Evolutionary conservation across 2,888 invertebrate genomes (phyloP).

Genomic region (Eupithecia inturbata): DNA sequence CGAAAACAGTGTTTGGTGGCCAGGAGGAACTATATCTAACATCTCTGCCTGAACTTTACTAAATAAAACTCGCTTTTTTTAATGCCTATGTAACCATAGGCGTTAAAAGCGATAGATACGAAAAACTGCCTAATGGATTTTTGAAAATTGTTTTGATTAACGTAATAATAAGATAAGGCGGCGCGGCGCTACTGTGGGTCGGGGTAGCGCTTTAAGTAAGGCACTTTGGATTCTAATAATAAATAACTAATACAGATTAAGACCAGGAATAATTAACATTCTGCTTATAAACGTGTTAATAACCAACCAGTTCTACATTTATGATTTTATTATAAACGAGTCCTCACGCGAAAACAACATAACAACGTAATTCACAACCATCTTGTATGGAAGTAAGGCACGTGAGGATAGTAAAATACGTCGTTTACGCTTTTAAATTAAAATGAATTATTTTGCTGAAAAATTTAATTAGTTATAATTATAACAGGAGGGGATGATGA

Average conservation of each 20-base stretch:
- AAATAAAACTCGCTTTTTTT: too few relatives aligned
- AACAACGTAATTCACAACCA: slow-evolving; percentile 25
- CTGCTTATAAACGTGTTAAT: slow-evolving; percentile 17
- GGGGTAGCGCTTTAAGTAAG: too few relatives aligned
- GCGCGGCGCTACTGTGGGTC: too few relatives aligned
- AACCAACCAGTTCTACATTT: slow-evolving; percentile 28
- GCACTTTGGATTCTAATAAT: background rate
- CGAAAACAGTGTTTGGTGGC: too few relatives aligned
- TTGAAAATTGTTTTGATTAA: too few relatives aligned
- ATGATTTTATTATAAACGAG: slow-evolving; percentile 29
- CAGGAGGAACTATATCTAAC: too few relatives aligned
- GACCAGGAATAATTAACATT: background rate
- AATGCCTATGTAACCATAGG: too few relatives aligned
- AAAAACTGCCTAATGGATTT: too few relatives aligned
- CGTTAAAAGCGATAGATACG: too few relatives aligned
- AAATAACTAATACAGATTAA: background rate
- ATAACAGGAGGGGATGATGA: background rate
- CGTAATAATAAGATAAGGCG: too few relatives aligned
- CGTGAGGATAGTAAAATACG: slow-evolving; percentile 7
- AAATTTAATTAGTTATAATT: background rate
- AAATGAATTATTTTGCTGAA: background rate
- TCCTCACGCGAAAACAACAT: slow-evolving; percentile 47
- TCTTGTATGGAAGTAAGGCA: slow-evolving; percentile 6
- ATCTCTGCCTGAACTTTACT: too few relatives aligned
- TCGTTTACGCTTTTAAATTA: slow-evolving; percentile 2